phyloP scores from a whole-genome alignment of 2,113 vertebrate genomes.

The Mystacornis crossleyi region DNA sequence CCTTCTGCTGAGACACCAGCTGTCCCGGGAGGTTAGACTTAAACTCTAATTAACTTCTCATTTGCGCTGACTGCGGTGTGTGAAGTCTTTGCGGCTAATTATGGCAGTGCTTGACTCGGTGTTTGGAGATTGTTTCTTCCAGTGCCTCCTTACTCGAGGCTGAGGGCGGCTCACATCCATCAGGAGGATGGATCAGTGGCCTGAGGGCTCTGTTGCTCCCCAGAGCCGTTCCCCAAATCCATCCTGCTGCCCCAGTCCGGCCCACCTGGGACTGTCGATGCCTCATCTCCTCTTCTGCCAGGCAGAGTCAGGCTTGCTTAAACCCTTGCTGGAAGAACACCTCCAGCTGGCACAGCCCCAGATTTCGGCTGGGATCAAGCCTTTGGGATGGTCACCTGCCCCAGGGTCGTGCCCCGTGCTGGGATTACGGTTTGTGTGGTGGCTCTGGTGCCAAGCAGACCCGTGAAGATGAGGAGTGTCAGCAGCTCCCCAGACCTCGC shows the following conservation, averaged over 20 bases:
- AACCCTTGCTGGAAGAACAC: background rate
- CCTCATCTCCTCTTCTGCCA: background rate
- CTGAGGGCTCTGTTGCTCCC: background rate
- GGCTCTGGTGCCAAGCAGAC: background rate
- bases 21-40: background rate
- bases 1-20: background rate
- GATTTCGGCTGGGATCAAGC: background rate
- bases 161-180: background rate
- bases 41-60: background rate
- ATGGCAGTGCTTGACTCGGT: accelerated
- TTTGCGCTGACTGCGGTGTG: background rate
- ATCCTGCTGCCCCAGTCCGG: background rate
- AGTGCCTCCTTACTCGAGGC: background rate
- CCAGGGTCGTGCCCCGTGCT: accelerated
- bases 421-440: background rate
- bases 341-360: background rate
- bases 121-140: background rate
- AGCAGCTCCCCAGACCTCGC: background rate
- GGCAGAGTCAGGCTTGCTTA: background rate
- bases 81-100: background rate
- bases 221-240: background rate
- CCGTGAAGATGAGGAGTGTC: background rate
- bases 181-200: background rate
- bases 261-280: too few relatives aligned
- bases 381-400: background rate